phyloP scores from a whole-genome alignment of 2,113 vertebrate species.

The Choloepus hoffmanni region DNA sequence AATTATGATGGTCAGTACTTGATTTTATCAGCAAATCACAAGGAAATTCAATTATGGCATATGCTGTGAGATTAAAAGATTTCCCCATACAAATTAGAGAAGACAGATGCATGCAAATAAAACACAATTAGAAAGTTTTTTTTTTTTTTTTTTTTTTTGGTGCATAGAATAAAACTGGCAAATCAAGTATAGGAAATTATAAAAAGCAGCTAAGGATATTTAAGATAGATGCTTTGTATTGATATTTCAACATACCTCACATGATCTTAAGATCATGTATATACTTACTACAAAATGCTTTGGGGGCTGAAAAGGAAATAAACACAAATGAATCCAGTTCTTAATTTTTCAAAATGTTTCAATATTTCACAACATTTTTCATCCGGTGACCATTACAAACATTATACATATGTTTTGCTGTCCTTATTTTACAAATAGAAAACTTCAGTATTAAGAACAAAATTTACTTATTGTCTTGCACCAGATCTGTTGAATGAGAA shows the following conservation, averaged over 20 bases:
- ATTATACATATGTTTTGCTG: neutral
- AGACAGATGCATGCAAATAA: conserved; percentile 69
- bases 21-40: conserved; percentile 82
- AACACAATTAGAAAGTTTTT: conserved; percentile 17
- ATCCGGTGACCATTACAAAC: neutral
- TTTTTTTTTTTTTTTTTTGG: neutral
- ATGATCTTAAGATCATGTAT: conserved; percentile 75
- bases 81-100: conserved; percentile 51
- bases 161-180: neutral
- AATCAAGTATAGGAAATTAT: conserved; percentile 32
- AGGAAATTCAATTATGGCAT: conserved; percentile 84
- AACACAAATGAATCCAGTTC: conserved; percentile 78
- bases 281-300: conserved; percentile 81
- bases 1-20: conserved; percentile 70
- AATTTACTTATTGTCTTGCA: neutral
- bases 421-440: conserved; percentile 60
- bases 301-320: conserved; percentile 79
- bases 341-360: conserved; percentile 8
- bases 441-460: conserved; percentile 38
- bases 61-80: conserved; percentile 83
- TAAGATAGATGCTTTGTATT: conserved; percentile 56
- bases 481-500: neutral
- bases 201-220: conserved; percentile 14
- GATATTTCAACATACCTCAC: conserved; percentile 70
- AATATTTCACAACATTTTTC: neutral